Percentiles rank a stretch among this genome's conserved stretches.
phyloP scores from a whole-genome alignment of 2,888 invertebrate genomes.

The Euzetes globulus region DNA sequence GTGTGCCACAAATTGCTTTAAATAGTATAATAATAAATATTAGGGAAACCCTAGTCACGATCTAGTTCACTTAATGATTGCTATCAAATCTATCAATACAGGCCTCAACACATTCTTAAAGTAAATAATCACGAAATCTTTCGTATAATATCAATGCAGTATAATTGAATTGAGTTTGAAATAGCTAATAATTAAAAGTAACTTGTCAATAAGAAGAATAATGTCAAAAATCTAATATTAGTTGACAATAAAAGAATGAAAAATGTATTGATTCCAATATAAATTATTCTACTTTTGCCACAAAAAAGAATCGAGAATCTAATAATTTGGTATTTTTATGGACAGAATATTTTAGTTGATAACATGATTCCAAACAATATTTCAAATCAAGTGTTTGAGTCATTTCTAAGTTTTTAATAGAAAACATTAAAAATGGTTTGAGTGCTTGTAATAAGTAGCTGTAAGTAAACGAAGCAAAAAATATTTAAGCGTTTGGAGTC shows the following conservation, averaged over 20 bases:
- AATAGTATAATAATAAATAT: conserved; percentile 15
- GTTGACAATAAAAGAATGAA: no score
- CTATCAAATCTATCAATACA: not conserved
- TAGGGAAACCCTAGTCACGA: conserved; percentile 8
- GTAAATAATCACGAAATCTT: no score
- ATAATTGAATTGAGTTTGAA: no score
- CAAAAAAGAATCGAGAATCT: no score
- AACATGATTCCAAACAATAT: not conserved
- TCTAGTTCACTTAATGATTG: not conserved
- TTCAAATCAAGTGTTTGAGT: not conserved
- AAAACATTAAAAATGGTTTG: conserved; percentile 8
- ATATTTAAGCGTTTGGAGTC: not conserved
- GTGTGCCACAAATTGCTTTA: not conserved
- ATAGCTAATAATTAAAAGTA: no score
- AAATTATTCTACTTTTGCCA: no score
- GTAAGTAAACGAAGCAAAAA: not conserved
- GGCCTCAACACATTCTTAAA: not conserved
- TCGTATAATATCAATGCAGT: no score
- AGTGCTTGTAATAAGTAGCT: not conserved
- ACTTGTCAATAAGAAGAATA: no score
- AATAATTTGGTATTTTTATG: no score
- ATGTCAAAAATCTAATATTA: no score
- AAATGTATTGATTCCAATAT: no score
- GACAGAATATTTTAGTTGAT: no score
- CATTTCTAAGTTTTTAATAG: not conserved